These are phyloP conservation scores for Poecilia latipinna DNA, from an alignment of 2,113 vertebrate genomes.

Conservation along the genomic window DNA sequence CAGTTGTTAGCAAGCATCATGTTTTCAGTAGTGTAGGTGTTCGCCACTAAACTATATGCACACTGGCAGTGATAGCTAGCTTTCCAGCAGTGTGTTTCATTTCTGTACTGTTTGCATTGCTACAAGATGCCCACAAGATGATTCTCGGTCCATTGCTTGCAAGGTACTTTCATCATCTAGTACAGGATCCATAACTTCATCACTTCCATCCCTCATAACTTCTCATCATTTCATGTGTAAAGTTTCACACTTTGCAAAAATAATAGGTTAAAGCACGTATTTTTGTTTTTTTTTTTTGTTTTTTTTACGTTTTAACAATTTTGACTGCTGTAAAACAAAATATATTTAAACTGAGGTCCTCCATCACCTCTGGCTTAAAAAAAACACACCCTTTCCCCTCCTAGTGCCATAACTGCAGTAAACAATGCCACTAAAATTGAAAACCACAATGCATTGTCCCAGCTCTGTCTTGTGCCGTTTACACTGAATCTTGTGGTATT, in stretches of 20 bases:
- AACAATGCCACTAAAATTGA: slow-evolving; percentile 11
- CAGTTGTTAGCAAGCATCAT: too few species aligned
- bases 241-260: neutral
- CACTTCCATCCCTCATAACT: neutral
- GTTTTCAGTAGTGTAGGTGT: too few species aligned
- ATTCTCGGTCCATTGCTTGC: too few species aligned
- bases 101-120: too few species aligned
- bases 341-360: neutral
- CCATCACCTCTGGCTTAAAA: neutral
- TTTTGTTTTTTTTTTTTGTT: neutral
- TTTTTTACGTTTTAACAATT: neutral
- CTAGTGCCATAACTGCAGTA: neutral
- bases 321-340: neutral
- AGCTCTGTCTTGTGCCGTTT: slow-evolving; percentile 2
- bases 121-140: too few species aligned
- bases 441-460: slow-evolving; percentile 25
- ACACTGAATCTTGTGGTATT: slow-evolving; percentile 15
- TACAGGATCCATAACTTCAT: neutral
- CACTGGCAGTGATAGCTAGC: too few species aligned
- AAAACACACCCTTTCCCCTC: neutral
- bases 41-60: too few species aligned
- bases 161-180: neutral
- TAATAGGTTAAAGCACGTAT: neutral
- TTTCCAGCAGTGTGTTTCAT: too few species aligned
- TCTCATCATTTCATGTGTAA: neutral